Evolutionary conservation across 2,888 invertebrate species (phyloP).

Genomic region (Metacarcinus magister): DNA sequence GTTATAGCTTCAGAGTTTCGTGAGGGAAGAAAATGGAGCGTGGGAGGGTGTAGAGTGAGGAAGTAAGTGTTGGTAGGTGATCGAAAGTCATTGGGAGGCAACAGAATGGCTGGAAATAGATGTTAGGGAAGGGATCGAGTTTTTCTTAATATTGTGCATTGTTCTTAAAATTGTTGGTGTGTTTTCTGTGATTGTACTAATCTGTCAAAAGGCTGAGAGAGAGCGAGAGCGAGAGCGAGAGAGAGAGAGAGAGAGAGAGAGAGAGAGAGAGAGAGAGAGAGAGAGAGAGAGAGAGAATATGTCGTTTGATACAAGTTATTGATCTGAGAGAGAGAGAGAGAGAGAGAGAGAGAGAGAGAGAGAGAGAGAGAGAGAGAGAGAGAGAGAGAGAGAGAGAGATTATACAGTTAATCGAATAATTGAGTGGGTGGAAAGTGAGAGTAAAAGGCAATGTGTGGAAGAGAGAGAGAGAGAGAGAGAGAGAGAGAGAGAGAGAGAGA

Average conservation of each 20-base stretch:
- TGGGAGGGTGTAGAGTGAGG: not conserved
- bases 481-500: slow-evolving; percentile 28
- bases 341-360: slow-evolving; percentile 57
- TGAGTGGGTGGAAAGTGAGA: not conserved
- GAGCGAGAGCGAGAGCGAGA: slow-evolving; percentile 28
- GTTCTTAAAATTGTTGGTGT: slow-evolving; percentile 59
- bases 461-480: slow-evolving; percentile 21
- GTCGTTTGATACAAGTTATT: not conserved
- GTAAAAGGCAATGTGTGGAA: no score
- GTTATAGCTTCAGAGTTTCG: not conserved
- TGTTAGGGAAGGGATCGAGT: slow-evolving; percentile 55
- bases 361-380: slow-evolving; percentile 56
- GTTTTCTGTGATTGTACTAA: not conserved
- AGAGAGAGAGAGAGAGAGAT: not conserved
- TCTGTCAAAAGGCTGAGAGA: not conserved
- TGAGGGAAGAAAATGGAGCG: not conserved
- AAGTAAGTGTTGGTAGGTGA: not conserved
- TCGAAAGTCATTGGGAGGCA: not conserved
- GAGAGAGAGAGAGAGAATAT: not conserved
- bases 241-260: slow-evolving; percentile 48
- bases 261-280: slow-evolving; percentile 3
- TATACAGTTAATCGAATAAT: no score
- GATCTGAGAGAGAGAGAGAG: not conserved
- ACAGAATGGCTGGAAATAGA: not conserved
- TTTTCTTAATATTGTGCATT: slow-evolving; percentile 68